Evolutionary conservation across 2,888 invertebrate species (phyloP), one percentile per base, ranked within the genome.

Genomic region (Zele albiditarsus): DNA sequence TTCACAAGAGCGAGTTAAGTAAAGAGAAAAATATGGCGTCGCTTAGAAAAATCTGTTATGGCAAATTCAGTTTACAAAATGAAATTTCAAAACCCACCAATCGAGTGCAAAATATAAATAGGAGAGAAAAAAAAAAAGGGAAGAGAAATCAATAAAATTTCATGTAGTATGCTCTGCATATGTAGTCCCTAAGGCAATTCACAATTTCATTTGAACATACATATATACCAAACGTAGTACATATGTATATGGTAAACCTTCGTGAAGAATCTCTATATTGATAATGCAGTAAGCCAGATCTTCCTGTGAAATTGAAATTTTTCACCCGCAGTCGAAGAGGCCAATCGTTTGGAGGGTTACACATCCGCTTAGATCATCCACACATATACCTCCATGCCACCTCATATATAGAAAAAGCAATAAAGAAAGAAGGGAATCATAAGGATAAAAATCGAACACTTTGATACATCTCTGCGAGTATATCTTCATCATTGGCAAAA

Each of bases 81-180:
- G 53, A 53, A 53, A 53, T 53, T 53, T 53, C n/a, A 53, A 53
- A 53, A 53, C n/a, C 53, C 20, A 20, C n/a, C 53, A n/a, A 53
- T 53, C 53, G n/a, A 20, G n/a, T 20, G 5, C 23, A 20, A 23
- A 53, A 20, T 53, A 3, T 20, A 53, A 53, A 53, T 20, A 10
- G 53, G n/a, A 20, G 0, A 6, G 20, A 6, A 5, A 46, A 20
- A n/a, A 23, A 53, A 46, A 53, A 53, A 53, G 20, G n/a, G 1
- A 46, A n/a, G 10, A 14, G 4, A 53, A 53, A 53, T 53, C 53
- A 53, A 53, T 53, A 53, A 53, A 20, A 53, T 23, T 23, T 23
- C 53, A 53, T 53, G 53, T 53, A 8, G 6, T n/a, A 20, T 23
- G 53, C 53, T 20, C 53, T 20, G n/a, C 20, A 53, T 20, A 53